Base-by-base conservation (phyloP, 2,113 vertebrate species). In the Ifrita kowaldi region DNA sequence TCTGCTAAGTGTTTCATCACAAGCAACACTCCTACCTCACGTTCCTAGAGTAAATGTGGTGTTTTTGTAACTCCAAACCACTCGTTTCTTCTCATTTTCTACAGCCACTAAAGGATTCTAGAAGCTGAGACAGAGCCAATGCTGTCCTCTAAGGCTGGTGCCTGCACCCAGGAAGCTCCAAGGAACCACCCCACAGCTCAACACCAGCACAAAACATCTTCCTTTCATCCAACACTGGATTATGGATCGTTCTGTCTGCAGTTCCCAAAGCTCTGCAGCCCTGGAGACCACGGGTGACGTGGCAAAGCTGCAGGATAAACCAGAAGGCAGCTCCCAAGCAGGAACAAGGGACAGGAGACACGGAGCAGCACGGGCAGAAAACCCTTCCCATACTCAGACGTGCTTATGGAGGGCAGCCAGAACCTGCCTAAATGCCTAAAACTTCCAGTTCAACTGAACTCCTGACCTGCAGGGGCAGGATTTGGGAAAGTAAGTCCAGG, bases 211-310 rank as follows among this genome's bases (percentile, higher is more conserved):
- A 56, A 75, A 39, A 10, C 42, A 60, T 2, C 30, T 24, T 56
- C 9, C 7, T n/a, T 39, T 27, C 4, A 7, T 5, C 26, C 4
- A 2, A 2, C 4, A 2, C 24, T 7, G 28, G 21, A 57, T 26
- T 17, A 15, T 7, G n/a, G 50, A 18, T 27, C 3, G 1, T 13
- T 39, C 44, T 35, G 79, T 23, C 57, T 68, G 80, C 52, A 35
- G 28, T 4, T 64, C 33, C 33, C 1, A 7, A 30, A 77, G 41
- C 35, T 50, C 55, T 16, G n/a, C 11, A 27, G 60, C 39, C 56
- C 50, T 16, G 47, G 89, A 47, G 52, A 65, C 39, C 32, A 19
- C 0, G 1, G 42, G 41, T 22, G 53, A 37, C 0, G 0, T 8
- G 35, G 91, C 47, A 19, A 71, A 87, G 82, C 82, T 49, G 24